phyloP scores from a whole-genome alignment of 2,113 vertebrate genomes.

The Ammodytes marinus region DNA sequence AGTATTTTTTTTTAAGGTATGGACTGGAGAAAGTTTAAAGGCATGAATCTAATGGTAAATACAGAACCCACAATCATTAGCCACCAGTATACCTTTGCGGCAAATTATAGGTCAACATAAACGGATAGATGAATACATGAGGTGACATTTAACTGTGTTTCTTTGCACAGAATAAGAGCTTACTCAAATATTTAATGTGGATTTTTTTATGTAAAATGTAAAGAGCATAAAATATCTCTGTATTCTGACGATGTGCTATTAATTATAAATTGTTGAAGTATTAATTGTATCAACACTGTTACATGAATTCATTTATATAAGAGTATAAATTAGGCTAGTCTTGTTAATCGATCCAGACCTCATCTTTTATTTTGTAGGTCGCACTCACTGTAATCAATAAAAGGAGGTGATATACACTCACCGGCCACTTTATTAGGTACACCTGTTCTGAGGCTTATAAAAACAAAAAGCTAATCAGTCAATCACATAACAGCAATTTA shows the following conservation, averaged over 20 bases:
- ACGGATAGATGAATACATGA: not conserved
- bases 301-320: not conserved
- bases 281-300: not conserved
- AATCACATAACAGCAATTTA: too few relatives aligned
- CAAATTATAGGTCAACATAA: not conserved
- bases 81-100: not conserved
- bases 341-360: not conserved
- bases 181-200: not conserved
- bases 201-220: not conserved
- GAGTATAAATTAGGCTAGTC: not conserved
- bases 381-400: not conserved
- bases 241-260: constrained; percentile 19
- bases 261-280: not conserved
- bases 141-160: not conserved
- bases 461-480: too few relatives aligned
- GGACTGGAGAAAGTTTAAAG: not conserved
- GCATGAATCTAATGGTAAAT: not conserved
- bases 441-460: too few relatives aligned
- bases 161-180: not conserved
- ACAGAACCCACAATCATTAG: not conserved
- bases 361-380: not conserved
- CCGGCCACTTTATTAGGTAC: too few relatives aligned
- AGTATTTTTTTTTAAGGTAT: not conserved
- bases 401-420: not conserved
- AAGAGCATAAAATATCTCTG: not conserved